Evolutionary conservation across 2,797 vertebrate genomes (phyloP), one percentile per base, ranked within the genome.

Genomic region (Ptychadena robeensis): DNA sequence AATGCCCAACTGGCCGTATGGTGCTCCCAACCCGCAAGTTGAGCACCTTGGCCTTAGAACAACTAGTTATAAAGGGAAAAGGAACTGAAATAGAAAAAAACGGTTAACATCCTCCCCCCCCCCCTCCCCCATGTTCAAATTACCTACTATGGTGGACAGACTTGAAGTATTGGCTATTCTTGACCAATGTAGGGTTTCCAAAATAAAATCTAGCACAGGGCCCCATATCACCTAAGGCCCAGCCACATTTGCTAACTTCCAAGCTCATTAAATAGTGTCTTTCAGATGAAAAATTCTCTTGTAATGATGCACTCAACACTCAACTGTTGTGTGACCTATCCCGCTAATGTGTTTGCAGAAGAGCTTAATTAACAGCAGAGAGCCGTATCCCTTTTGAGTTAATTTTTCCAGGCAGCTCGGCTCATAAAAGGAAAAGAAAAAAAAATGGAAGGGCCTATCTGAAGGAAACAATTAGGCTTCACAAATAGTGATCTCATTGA

Each of bases 391-490:
- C 57, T 27, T 91, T 91, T 90, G 91, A 88, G 91, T 93, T 92
- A 89, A 91, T 91, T 93, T 93, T 92, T 91, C 92, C 92, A 92
- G 91, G 89, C 94, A 93, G 90, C 89, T 89, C 82, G 89, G n/a
- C 95, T 96, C 94, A 91, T 96, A 96, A 97, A 96, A 94, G 93
- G 89, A n/a, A n/a, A 0, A 92, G 92, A 92, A 86, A 94, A 40
- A 22, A 48, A 48, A 22, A 48, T 91, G 14, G 15, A 22, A 92
- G 93, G 93, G 93, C 90, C 86, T 91, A 93, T 92, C 92, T 92
- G 94, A 93, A 95, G 94, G 94, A 96, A 96, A 93, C 94, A 95
- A 97, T 97, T 96, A 98, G 95, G 92, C 92, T 91, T 91, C 88
- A 89, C 91, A 94, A 96, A 94, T 93, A 93, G 91, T 91, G 92